Conservation (phyloP, 2,888 invertebrate species). For the Tolmerus cingulatus region DNA sequence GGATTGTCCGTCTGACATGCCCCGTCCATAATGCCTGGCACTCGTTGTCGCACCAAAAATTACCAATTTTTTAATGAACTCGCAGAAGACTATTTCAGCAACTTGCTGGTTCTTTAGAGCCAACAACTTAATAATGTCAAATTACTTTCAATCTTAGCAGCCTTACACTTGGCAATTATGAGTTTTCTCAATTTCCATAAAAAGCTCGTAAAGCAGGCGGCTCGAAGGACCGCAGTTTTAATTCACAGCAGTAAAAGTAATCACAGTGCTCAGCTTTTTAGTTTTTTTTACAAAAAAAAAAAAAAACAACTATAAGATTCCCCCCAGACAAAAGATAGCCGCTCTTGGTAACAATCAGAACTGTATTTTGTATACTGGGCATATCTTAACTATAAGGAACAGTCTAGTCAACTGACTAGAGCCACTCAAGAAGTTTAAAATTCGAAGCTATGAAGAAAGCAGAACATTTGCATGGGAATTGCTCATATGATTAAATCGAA, state of each 20-base stretch:
- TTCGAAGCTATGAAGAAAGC: neutral
- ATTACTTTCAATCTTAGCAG: neutral
- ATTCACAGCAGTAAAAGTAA: neutral
- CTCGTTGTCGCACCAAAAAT: neutral
- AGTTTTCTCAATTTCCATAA: neutral
- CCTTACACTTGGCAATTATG: neutral
- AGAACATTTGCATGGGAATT: neutral
- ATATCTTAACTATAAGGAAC: neutral
- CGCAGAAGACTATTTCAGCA: conserved; percentile 1
- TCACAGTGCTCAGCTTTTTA: neutral
- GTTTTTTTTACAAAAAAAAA: neutral
- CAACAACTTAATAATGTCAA: neutral
- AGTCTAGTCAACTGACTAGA: neutral
- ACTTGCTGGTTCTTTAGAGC: neutral
- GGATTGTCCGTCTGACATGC: neutral
- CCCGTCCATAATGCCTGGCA: neutral
- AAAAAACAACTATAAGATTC: neutral
- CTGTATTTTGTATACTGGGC: neutral
- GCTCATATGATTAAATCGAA: neutral
- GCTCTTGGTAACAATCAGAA: neutral
- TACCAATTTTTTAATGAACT: conserved; percentile 28
- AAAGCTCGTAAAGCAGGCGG: neutral
- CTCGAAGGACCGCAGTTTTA: neutral
- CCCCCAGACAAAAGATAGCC: neutral
- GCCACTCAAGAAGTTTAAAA: neutral